phyloP scores from a whole-genome alignment of 2,113 vertebrate genomes.

The Pholis gunnellus region DNA sequence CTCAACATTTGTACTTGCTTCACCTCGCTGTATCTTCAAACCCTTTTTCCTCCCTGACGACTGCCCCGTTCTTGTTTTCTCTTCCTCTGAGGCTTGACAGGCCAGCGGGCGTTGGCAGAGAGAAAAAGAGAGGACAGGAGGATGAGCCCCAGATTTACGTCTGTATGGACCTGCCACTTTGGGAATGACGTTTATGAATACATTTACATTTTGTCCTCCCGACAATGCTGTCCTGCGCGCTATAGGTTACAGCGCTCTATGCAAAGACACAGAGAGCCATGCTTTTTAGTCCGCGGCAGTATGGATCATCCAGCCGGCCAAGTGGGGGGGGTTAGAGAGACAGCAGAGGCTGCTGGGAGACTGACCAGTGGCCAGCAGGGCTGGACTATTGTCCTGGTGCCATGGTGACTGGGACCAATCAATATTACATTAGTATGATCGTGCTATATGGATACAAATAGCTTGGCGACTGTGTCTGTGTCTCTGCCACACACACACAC shows the following conservation, averaged over 20 bases:
- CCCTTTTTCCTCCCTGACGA: constrained; percentile 59
- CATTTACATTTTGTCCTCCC: constrained; percentile 72
- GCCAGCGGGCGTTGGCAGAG: constrained; percentile 37
- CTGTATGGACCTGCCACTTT: constrained; percentile 57
- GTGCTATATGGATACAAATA: constrained; percentile 44
- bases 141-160: constrained; percentile 67
- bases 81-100: constrained; percentile 76
- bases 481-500: constrained; percentile 14
- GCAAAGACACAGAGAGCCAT: constrained; percentile 30
- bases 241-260: constrained; percentile 33
- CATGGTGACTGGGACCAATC: constrained; percentile 71
- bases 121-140: constrained; percentile 12
- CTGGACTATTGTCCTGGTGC: constrained; percentile 69
- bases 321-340: constrained; percentile 32
- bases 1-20: constrained; percentile 78
- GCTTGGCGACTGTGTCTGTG: constrained; percentile 42
- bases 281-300: constrained; percentile 45
- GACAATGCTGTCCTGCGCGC: constrained; percentile 40
- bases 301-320: constrained; percentile 33
- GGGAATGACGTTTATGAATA: constrained; percentile 70
- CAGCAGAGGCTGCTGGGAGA: constrained; percentile 35
- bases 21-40: constrained; percentile 75
- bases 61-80: constrained; percentile 68
- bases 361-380: constrained; percentile 58
- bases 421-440: constrained; percentile 77